Conservation (phyloP, 2,888 invertebrate genomes). For the Macrophya annulata region DNA sequence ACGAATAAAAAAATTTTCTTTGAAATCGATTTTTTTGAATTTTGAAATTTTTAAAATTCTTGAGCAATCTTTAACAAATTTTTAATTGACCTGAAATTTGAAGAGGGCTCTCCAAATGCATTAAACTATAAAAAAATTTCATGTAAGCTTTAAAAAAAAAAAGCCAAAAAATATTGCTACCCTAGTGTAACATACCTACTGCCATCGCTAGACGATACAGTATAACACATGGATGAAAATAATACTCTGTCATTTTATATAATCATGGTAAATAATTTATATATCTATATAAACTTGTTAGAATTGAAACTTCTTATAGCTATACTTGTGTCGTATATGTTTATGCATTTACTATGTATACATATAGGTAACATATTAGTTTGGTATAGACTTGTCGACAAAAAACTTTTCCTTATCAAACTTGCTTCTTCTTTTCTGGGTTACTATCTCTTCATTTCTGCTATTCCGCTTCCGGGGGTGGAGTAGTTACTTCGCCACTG, state of each 20-base stretch:
- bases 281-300: too few species aligned
- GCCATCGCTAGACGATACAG: neutral
- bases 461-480: neutral
- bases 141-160: neutral
- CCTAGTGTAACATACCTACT: neutral
- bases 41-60: too few species aligned
- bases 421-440: neutral
- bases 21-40: too few species aligned
- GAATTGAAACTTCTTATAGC: neutral
- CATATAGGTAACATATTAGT: conserved; percentile 42
- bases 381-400: neutral
- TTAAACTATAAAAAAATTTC: too few species aligned
- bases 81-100: too few species aligned
- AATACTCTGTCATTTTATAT: neutral
- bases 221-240: neutral
- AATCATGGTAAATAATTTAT: neutral
- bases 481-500: neutral
- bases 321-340: neutral
- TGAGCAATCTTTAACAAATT: too few species aligned
- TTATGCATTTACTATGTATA: conserved; percentile 49
- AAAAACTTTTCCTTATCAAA: neutral
- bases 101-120: too few species aligned
- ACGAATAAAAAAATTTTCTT: too few species aligned
- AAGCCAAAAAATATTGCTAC: neutral
- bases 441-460: neutral